Base-by-base conservation (phyloP, 2,113 vertebrate species). In the Tenrec ecaudatus region DNA sequence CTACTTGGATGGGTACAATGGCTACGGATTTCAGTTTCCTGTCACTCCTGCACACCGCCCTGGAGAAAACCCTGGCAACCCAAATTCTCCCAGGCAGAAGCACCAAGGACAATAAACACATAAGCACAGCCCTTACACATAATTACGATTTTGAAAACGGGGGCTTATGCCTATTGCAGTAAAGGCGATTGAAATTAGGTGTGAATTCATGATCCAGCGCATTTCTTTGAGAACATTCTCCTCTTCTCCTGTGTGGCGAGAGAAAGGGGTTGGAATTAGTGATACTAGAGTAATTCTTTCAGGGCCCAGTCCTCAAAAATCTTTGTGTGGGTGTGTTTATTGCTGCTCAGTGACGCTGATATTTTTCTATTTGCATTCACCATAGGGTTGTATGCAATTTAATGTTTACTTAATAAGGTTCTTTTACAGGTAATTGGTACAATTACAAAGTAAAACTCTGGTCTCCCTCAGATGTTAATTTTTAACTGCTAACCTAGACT, bases 1-100 rank as follows among this genome's bases (percentile, higher is more conserved):
- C 92, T 98, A 98, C 96, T 86, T 98, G 97, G 97, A 98, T 86
- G 98, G 97, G 58, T 96, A 97, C 95, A 98, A 98, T 60, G 98
- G 98, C 94, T 98, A 98, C 68, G 98, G 97, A 88, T 97, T 98
- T 95, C 97, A 98, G 89, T 98, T 98, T 96, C 97, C 98, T 43
- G 95, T 97, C 92, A 98, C 97, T 84, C 68, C 96, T 58, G 96
- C 96, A 36, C 89, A 98, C 60, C 94, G 29, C 20, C 97, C 97
- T 40, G 96, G 96, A 95, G 97, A 97, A 87, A 97, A 92, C 81
- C 36, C 94, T 73, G 58, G 82, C 38, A 97, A 97, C 5, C 22
- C 97, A 78, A 96, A 96, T 91, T 80, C 97, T 96, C 96, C 98
- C 82, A 97, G 93, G 93, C 96, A 88, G 89, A 98, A 98, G 91